These are phyloP conservation scores for Montipora capricornis DNA, from an alignment of 64 coral and sea anemone species.

Conservation along the genomic window DNA sequence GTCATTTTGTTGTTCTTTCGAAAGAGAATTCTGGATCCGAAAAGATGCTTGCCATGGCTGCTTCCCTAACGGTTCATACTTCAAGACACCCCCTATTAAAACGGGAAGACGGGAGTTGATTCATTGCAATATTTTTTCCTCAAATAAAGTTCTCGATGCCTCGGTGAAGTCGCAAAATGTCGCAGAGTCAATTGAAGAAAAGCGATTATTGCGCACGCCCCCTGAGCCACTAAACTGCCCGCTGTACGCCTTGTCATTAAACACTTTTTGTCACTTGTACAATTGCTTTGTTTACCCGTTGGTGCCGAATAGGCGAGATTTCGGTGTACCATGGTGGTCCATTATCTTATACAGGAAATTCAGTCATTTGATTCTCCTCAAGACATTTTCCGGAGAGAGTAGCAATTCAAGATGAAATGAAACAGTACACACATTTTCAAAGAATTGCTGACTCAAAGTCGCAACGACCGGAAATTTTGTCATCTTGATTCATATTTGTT, in stretches of 20 bases:
- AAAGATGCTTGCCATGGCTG: background rate
- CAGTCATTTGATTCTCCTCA: slow-evolving; percentile 32
- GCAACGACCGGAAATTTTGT: slow-evolving; percentile 11
- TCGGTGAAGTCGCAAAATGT: background rate
- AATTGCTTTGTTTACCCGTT: slow-evolving; percentile 20
- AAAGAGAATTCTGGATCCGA: background rate
- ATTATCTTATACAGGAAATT: slow-evolving; percentile 55
- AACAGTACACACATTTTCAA: slow-evolving; percentile 6
- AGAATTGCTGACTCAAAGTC: background rate
- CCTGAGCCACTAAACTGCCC: background rate
- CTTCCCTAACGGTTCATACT: background rate
- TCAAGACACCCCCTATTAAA: slow-evolving; percentile 23
- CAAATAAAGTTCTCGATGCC: slow-evolving; percentile 6
- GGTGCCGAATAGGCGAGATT: slow-evolving; percentile 31
- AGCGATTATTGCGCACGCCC: background rate
- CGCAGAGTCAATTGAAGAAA: background rate
- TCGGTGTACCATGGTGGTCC: slow-evolving; percentile 25
- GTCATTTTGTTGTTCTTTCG: background rate
- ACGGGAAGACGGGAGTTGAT: background rate
- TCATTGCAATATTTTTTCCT: background rate
- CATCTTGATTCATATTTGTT: slow-evolving; percentile 23
- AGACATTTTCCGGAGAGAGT: slow-evolving; percentile 24
- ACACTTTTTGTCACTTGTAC: slow-evolving; percentile 50
- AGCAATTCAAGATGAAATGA: slow-evolving; percentile 14
- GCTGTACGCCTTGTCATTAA: slow-evolving; percentile 10